A percentile compares a stretch with the other conserved stretches of the same genome.
These are phyloP conservation scores for Drosophila atripex DNA, from an alignment of 2,888 invertebrate genomes.

Conservation along the genomic window DNA sequence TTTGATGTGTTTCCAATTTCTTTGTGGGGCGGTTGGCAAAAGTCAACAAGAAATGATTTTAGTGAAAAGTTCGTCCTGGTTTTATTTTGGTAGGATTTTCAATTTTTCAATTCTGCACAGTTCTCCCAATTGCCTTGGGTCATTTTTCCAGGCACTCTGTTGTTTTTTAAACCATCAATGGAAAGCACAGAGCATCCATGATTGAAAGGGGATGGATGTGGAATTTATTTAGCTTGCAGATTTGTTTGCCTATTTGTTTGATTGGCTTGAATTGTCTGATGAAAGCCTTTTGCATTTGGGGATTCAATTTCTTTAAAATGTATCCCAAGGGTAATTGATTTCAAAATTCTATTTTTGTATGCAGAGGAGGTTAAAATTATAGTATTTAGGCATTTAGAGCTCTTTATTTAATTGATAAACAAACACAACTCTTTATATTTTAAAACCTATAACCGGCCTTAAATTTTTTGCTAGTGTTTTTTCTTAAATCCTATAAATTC, in stretches of 20 bases:
- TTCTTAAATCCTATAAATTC: too few species aligned
- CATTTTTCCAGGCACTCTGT: slow-evolving; percentile 32
- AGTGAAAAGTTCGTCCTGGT: slow-evolving; percentile 17
- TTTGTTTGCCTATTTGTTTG: slow-evolving; percentile 72
- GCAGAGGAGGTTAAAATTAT: not conserved
- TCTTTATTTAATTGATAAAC: not conserved
- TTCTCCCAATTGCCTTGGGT: slow-evolving; percentile 40
- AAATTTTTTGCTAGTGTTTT: too few species aligned
- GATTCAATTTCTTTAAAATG: slow-evolving; percentile 45
- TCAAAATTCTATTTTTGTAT: slow-evolving; percentile 15
- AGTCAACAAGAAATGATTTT: slow-evolving; percentile 50
- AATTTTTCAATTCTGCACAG: slow-evolving; percentile 21
- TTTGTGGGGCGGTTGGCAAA: slow-evolving; percentile 45
- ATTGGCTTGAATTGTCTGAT: slow-evolving; percentile 56
- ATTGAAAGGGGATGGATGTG: slow-evolving; percentile 2
- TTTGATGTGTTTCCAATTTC: slow-evolving; percentile 35
- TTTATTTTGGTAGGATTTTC: slow-evolving; percentile 29
- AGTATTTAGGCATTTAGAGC: slow-evolving; percentile 3
- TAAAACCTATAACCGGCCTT: too few species aligned
- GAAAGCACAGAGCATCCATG: slow-evolving; percentile 11
- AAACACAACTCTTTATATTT: not conserved
- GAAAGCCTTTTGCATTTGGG: slow-evolving; percentile 55
- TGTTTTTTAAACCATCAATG: slow-evolving; percentile 21
- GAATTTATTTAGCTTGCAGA: slow-evolving; percentile 64
- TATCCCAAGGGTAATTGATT: slow-evolving; percentile 24